These are phyloP conservation scores for Pristiophorus japonicus DNA, from an alignment of 2,113 vertebrate species.

Conservation along the genomic window DNA sequence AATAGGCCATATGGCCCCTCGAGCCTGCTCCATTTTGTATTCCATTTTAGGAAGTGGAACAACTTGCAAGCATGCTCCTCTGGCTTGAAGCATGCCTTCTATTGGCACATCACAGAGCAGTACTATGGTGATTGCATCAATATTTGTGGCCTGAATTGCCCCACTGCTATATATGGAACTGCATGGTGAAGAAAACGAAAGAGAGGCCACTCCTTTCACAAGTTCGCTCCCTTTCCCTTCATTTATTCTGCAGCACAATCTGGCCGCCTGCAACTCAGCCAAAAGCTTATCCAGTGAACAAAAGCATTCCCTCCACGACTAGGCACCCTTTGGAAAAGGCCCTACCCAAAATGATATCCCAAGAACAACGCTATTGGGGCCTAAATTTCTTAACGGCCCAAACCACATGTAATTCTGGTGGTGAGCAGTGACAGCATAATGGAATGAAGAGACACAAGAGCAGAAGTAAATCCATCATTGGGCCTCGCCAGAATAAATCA, in stretches of 20 bases:
- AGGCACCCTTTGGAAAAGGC: background rate
- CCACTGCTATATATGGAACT: background rate
- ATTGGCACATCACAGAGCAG: background rate
- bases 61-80: background rate
- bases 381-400: no score
- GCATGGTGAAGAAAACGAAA: background rate
- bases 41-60: background rate
- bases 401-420: background rate
- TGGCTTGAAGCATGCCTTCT: background rate
- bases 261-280: background rate
- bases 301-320: background rate
- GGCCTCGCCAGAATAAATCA: background rate
- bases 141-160: background rate
- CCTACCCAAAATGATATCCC: background rate
- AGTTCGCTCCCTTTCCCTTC: background rate
- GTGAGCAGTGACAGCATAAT: background rate
- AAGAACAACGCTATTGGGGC: no score
- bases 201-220: background rate
- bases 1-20: no score
- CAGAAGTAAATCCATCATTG: background rate
- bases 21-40: no score
- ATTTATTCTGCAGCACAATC: background rate
- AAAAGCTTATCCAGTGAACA: background rate
- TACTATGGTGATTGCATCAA: no score
- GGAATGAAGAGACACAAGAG: background rate